Evolutionary conservation across 1,140 invertebrate species (phyloP), one percentile per base, ranked within the genome.

Genomic region (Lepidostoma basale): DNA sequence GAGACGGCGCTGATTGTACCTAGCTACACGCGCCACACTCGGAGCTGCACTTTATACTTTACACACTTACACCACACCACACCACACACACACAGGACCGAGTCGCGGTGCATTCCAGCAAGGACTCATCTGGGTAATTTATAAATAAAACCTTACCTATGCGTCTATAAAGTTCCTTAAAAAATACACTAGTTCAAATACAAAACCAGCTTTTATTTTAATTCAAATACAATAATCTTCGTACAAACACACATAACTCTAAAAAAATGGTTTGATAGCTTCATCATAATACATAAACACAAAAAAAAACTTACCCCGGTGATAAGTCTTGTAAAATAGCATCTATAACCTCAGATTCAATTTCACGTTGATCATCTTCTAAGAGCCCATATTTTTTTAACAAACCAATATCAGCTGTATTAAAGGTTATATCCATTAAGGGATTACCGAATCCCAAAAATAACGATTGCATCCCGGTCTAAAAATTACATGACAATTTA

Each of bases 381-480:
- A 78, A 74, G 1, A 87, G 76, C 67, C 77, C 81, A 79, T 85
- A 87, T 78, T 88, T 87, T 56, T 84, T 68, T 28, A 89, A 74
- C 25, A 89, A 77, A 42, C 80, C 76, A 4, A 79, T 73, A 68
- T 83, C 80, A 20, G 78, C 73, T 18, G 85, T 75, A 42, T 76
- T 77, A 16, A 87, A 81, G 42, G 83, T 83, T n/a, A 87, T 83
- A 73, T 90, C 89, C 54, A 89, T 69, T 26, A 90, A 76, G 20
- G 88, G 88, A 78, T 90, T 90, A 12, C 88, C 88, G 74, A 88
- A 86, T n/a, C 79, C 79, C 68, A 79, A 70, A 23, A 83, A 67
- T 20, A 76, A 40, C 47, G 22, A 74, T 30, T 25, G 18, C 56
- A 60, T 60, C 20, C 36, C n/a, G n/a, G n/a, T n/a, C n/a, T n/a